These are phyloP conservation scores for Eilema depressum DNA, from an alignment of 2,888 invertebrate species.

Conservation along the genomic window DNA sequence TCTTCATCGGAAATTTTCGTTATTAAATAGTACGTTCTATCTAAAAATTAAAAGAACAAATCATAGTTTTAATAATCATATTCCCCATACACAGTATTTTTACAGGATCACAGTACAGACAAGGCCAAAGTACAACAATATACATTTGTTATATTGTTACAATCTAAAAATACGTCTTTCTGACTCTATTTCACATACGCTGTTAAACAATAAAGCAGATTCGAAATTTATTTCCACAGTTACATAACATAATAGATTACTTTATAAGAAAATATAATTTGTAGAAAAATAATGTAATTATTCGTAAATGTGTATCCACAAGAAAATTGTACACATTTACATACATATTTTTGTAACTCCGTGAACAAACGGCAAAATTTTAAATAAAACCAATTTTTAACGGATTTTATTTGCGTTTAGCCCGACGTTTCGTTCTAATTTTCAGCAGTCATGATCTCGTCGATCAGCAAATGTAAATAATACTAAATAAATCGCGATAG, in stretches of 20 bases:
- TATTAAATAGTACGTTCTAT: neutral
- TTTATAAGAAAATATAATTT: constrained; percentile 1
- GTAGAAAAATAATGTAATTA: neutral
- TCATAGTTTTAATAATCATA: neutral
- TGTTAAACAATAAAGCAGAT: neutral
- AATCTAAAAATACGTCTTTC: neutral
- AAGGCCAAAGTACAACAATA: constrained; percentile 7
- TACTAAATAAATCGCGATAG: too few relatives aligned
- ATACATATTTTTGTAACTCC: too few relatives aligned
- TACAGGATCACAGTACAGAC: constrained; percentile 1
- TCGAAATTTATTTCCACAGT: neutral
- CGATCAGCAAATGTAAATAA: too few relatives aligned
- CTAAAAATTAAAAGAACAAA: neutral
- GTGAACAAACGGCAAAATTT: too few relatives aligned
- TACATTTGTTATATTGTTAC: constrained; percentile 11
- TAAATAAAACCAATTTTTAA: too few relatives aligned
- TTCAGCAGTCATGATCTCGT: too few relatives aligned
- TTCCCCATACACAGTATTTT: neutral
- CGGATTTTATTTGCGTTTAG: too few relatives aligned
- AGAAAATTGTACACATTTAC: too few relatives aligned
- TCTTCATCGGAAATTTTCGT: too few relatives aligned
- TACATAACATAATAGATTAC: neutral
- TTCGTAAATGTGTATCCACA: neutral
- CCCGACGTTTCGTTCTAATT: too few relatives aligned
- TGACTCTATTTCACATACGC: constrained; percentile 5